These are phyloP conservation scores for Gnathonemus longibarbis DNA, from an alignment of 2,113 vertebrate species.

Conservation along the genomic window DNA sequence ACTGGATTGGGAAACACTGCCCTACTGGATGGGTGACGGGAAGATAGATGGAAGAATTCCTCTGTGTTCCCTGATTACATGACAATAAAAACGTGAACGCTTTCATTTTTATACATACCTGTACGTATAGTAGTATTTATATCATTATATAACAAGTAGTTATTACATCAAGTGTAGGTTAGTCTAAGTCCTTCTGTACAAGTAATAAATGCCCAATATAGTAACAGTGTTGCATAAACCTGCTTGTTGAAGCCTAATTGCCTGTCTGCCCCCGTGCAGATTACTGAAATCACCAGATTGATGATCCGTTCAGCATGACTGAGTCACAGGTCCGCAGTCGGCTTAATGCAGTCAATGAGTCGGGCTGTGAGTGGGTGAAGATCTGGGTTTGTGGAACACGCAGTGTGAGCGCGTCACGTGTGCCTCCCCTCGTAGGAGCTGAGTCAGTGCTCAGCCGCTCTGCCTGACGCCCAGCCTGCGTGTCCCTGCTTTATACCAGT, in stretches of 20 bases:
- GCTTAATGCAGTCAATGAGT: background rate
- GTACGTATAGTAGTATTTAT: background rate
- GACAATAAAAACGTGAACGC: background rate
- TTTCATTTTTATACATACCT: background rate
- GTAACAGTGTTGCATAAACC: background rate
- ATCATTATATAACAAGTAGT: background rate
- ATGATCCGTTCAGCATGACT: background rate
- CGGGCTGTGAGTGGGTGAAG: background rate
- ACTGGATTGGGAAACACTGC: background rate
- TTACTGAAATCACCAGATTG: constrained; percentile 1
- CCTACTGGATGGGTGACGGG: background rate
- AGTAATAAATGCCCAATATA: background rate
- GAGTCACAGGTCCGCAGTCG: constrained; percentile 1
- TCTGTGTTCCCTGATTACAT: too few species aligned
- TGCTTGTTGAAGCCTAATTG: background rate
- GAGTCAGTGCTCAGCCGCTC: background rate
- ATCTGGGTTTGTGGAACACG: background rate
- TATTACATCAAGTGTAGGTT: background rate
- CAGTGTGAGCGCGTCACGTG: background rate
- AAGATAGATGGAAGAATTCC: background rate
- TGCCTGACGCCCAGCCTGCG: background rate
- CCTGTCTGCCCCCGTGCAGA: background rate
- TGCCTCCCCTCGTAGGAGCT: background rate
- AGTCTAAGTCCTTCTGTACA: background rate
- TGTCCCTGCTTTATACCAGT: background rate